Percentiles rank a stretch among this genome's conserved stretches.
phyloP scores from a whole-genome alignment of 2,113 vertebrate genomes.

The Ranitomeya imitator region DNA sequence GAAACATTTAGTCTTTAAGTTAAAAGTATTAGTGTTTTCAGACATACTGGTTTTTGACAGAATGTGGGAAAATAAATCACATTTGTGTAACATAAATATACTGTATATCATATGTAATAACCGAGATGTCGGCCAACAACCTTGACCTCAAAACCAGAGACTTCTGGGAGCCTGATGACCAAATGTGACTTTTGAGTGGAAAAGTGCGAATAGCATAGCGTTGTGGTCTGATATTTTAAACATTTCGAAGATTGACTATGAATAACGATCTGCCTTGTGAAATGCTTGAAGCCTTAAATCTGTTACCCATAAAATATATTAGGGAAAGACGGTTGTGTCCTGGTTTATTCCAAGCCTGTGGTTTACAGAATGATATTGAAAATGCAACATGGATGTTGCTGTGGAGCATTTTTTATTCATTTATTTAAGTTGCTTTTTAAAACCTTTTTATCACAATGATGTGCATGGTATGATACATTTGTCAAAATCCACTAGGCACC shows the following conservation, averaged over 20 bases:
- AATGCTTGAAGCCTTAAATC: no score
- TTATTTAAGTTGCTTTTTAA: no score
- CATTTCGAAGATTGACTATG: neutral
- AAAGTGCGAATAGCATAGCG: neutral
- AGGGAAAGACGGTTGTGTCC: neutral
- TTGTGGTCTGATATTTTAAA: constrained; percentile 23
- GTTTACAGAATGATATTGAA: neutral
- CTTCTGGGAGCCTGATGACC: constrained; percentile 3
- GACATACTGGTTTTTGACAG: constrained; percentile 29
- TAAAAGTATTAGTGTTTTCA: constrained; percentile 3
- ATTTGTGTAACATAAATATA: constrained; percentile 29
- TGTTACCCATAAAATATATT: neutral
- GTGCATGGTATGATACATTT: no score
- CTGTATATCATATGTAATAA: constrained; percentile 32
- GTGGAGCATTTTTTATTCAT: no score
- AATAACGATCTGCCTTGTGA: neutral
- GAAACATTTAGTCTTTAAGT: neutral
- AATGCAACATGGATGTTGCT: no score
- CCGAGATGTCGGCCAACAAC: constrained; percentile 6
- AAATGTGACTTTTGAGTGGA: constrained; percentile 15
- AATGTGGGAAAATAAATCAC: constrained; percentile 13
- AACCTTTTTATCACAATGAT: no score
- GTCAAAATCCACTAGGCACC: no score
- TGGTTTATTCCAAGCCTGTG: neutral
- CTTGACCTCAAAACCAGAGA: constrained; percentile 32